Percentiles rank a stretch among this genome's conserved stretches.
Evolutionary conservation across 1,140 invertebrate species (phyloP).

Genomic region (Elymnias hypermnestra): DNA sequence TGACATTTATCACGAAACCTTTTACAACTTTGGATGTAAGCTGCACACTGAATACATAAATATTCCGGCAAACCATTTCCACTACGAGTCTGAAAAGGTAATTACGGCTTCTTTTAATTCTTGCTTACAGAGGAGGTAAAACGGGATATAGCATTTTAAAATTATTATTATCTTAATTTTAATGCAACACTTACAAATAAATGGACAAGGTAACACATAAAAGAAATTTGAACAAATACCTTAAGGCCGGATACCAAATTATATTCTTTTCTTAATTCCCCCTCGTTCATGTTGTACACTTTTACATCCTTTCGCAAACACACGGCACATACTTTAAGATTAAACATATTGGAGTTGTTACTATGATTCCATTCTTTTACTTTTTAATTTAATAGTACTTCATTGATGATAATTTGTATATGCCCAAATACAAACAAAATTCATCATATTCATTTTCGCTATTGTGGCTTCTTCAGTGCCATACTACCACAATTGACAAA

Average conservation of each 20-base stretch:
- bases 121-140: not conserved
- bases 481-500: too few species aligned
- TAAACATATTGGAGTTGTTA: conserved; percentile 32
- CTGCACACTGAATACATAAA: conserved; percentile 46
- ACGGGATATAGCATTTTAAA: too few species aligned
- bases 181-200: not conserved
- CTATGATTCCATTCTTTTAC: not conserved
- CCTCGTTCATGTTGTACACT: conserved; percentile 40
- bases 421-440: not conserved
- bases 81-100: conserved; percentile 35
- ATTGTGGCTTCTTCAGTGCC: too few species aligned
- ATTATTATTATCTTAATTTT: too few species aligned
- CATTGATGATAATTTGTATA: not conserved
- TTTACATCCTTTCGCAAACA: conserved; percentile 50
- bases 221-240: conserved; percentile 34
- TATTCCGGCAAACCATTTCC: conserved; percentile 49
- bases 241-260: conserved; percentile 51
- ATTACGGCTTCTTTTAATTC: not conserved
- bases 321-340: conserved; percentile 51
- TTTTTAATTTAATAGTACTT: not conserved
- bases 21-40: conserved; percentile 40
- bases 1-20: conserved; percentile 58
- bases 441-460: too few species aligned
- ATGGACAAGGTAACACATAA: not conserved
- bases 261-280: conserved; percentile 40